phyloP scores from a whole-genome alignment of 2,888 invertebrate genomes.

The Stegophylla sp. region DNA sequence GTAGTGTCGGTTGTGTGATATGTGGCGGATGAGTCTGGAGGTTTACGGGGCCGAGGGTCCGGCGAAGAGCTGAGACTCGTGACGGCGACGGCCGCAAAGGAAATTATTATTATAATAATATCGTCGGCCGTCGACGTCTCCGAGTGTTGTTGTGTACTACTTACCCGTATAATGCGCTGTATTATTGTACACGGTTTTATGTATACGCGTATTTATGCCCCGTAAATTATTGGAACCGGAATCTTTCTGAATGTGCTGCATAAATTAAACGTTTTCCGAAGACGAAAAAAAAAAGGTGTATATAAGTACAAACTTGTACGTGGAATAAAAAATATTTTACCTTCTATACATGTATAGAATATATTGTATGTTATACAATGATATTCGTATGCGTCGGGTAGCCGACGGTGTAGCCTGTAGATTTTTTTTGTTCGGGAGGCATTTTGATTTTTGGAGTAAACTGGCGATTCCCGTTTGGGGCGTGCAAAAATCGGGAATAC shows the following conservation, averaged over 20 bases:
- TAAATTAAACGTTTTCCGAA: conserved; percentile 30
- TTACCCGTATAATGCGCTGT: too few relatives aligned
- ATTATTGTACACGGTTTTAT: neutral
- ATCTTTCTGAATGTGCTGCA: neutral
- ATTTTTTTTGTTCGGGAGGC: too few relatives aligned
- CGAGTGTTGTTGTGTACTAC: neutral
- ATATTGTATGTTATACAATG: too few relatives aligned
- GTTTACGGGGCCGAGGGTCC: neutral
- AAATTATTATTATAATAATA: conserved; percentile 23
- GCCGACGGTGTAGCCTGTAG: too few relatives aligned
- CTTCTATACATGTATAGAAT: neutral
- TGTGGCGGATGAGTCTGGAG: neutral
- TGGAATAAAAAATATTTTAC: neutral
- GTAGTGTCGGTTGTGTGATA: neutral
- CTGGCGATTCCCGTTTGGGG: too few relatives aligned
- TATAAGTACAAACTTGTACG: too few relatives aligned
- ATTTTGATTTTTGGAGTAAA: too few relatives aligned
- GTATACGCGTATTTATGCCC: neutral
- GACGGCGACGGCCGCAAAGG: neutral
- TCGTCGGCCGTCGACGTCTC: neutral
- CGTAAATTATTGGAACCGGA: conserved; percentile 17
- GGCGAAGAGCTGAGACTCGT: neutral
- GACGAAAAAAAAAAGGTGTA: neutral
- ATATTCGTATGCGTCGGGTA: too few relatives aligned
- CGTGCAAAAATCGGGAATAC: too few relatives aligned